Evolutionary conservation across 2,888 invertebrate species (phyloP).

Genomic region (Gryllus longicercus): DNA sequence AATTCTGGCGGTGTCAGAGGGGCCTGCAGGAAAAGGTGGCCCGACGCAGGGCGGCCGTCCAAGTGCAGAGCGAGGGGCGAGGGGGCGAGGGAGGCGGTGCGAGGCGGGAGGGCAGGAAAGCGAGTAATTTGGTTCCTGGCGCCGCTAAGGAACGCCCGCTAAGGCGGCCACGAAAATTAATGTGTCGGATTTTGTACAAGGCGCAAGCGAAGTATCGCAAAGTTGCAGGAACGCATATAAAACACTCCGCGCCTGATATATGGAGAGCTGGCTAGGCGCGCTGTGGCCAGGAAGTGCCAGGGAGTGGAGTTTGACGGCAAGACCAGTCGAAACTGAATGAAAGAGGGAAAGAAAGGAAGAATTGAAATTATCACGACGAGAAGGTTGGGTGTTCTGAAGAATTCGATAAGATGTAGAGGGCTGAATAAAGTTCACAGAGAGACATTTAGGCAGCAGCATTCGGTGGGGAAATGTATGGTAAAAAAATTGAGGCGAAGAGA

Average conservation of each 20-base stretch:
- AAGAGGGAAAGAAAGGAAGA: too few relatives aligned
- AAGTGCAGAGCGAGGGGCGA: background rate
- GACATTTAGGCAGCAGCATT: too few relatives aligned
- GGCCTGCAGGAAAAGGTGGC: too few relatives aligned
- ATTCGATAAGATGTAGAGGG: too few relatives aligned
- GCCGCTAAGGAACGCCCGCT: background rate
- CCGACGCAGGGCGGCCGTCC: too few relatives aligned
- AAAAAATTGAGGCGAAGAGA: too few relatives aligned
- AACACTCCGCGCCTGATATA: background rate
- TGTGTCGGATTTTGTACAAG: conserved; percentile 6
- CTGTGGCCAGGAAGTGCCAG: background rate
- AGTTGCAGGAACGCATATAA: background rate
- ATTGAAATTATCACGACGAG: too few relatives aligned
- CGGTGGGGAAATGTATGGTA: too few relatives aligned
- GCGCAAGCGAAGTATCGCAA: background rate
- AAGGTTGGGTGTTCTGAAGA: too few relatives aligned
- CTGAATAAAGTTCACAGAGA: too few relatives aligned
- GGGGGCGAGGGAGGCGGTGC: background rate
- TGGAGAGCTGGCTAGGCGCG: background rate
- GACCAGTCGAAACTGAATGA: too few relatives aligned
- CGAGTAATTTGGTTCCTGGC: conserved; percentile 11
- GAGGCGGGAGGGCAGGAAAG: background rate
- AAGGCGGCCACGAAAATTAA: background rate
- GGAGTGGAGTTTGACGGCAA: background rate
- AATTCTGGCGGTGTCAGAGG: too few relatives aligned